A percentile compares a stretch with the other conserved stretches of the same genome.
phyloP scores from a whole-genome alignment of 2,888 invertebrate species.

The Erebia epiphron region DNA sequence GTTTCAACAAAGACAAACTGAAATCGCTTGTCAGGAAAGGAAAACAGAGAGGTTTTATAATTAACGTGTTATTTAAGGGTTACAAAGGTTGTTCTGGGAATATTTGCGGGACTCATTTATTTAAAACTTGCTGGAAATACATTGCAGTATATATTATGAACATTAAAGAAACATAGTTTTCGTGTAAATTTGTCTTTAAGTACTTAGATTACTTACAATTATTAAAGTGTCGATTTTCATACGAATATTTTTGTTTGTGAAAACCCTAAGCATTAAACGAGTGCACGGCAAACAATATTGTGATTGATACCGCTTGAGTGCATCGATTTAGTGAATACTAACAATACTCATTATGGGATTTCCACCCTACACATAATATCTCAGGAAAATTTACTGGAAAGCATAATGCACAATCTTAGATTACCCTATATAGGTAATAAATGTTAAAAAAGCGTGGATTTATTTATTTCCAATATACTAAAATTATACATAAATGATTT shows the following conservation, averaged over 20 bases:
- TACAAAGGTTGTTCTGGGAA: constrained; percentile 1
- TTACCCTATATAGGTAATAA: too few relatives aligned
- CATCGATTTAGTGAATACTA: constrained; percentile 25
- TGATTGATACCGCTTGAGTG: constrained; percentile 14
- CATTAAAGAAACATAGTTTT: too few relatives aligned
- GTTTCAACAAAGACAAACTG: neutral
- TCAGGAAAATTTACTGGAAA: too few relatives aligned
- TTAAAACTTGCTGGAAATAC: constrained; percentile 1
- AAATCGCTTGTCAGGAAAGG: neutral
- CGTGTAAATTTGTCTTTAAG: too few relatives aligned
- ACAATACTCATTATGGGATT: neutral
- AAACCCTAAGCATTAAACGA: constrained; percentile 30
- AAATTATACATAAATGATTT: too few relatives aligned
- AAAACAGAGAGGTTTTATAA: constrained; percentile 1
- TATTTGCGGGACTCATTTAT: neutral
- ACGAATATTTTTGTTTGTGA: neutral
- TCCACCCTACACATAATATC: neutral
- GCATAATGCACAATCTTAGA: too few relatives aligned
- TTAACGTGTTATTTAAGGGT: constrained; percentile 1
- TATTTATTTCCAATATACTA: neutral
- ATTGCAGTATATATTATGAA: neutral
- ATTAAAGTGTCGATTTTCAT: too few relatives aligned
- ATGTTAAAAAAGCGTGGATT: neutral
- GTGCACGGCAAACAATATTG: constrained; percentile 11
- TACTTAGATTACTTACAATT: too few relatives aligned